A percentile compares a stretch with the other conserved stretches of the same genome.
These are phyloP conservation scores for Cantharis nigra DNA, from an alignment of 2,888 invertebrate genomes.

Conservation along the genomic window DNA sequence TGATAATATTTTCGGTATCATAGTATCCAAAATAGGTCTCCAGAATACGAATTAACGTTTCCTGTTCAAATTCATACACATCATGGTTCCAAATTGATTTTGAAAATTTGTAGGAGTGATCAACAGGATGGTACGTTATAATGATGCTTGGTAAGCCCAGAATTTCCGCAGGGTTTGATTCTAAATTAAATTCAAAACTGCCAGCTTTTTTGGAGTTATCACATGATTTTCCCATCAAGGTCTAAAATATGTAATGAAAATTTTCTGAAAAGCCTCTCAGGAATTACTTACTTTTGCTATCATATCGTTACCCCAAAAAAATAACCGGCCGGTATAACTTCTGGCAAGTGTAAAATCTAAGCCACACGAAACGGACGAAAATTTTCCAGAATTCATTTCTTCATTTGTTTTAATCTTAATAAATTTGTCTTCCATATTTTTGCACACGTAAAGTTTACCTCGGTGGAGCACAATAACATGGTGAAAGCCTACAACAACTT, in stretches of 20 bases:
- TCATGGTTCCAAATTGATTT: conserved; percentile 26
- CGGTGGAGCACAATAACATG: conserved; percentile 64
- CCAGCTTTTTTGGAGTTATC: conserved; percentile 61
- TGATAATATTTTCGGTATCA: conserved; percentile 51
- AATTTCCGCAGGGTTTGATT: conserved; percentile 52
- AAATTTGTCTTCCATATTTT: conserved; percentile 88
- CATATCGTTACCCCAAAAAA: conserved; percentile 77
- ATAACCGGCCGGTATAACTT: conserved; percentile 67
- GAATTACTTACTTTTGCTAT: conserved; percentile 63
- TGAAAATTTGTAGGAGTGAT: conserved; percentile 43
- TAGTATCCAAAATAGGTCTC: conserved; percentile 52
- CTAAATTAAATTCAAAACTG: conserved; percentile 44
- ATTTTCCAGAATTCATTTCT: conserved; percentile 46
- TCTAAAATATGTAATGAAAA: conserved; percentile 52
- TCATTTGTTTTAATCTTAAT: conserved; percentile 68
- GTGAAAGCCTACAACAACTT: conserved; percentile 73
- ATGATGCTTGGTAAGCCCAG: conserved; percentile 53
- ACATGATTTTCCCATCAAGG: conserved; percentile 59
- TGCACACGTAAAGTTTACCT: conserved; percentile 69
- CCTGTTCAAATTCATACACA: conserved; percentile 43
- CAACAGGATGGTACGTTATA: conserved; percentile 51
- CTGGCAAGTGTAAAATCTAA: conserved; percentile 80
- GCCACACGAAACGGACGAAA: conserved; percentile 67
- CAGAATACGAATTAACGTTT: conserved; percentile 51
- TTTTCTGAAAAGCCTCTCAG: not conserved